These are phyloP conservation scores for Alaudala cheleensis DNA, from an alignment of 2,113 vertebrate species.

Conservation along the genomic window DNA sequence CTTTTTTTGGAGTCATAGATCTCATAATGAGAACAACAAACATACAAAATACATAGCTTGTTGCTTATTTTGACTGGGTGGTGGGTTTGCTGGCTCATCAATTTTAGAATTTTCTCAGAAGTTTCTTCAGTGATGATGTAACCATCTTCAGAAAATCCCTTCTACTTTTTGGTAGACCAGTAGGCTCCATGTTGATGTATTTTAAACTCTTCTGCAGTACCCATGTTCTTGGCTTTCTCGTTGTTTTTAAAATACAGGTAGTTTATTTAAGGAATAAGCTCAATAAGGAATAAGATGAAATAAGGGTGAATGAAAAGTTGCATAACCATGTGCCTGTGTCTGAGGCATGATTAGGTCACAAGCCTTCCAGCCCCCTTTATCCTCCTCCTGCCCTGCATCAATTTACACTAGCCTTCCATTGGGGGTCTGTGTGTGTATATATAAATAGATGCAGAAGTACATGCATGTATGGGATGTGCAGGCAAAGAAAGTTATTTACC, in stretches of 20 bases:
- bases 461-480: accelerated
- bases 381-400: neutral
- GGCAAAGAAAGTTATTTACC: neutral
- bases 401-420: neutral
- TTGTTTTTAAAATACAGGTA: neutral
- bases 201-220: neutral
- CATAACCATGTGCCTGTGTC: accelerated
- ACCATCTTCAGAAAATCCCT: neutral
- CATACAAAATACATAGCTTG: neutral
- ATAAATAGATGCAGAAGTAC: neutral
- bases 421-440: accelerated
- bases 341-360: neutral
- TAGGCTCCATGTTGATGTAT: neutral
- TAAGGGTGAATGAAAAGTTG: neutral
- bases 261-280: neutral
- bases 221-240: neutral
- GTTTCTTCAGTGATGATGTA: neutral
- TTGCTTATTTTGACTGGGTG: neutral
- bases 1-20: neutral
- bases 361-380: neutral
- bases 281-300: neutral
- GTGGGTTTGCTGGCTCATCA: neutral
- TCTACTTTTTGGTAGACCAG: neutral
- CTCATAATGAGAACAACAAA: neutral
- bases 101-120: neutral